Base-by-base conservation (phyloP, 2,888 invertebrate genomes). In the Lasioglossum malachurum region DNA sequence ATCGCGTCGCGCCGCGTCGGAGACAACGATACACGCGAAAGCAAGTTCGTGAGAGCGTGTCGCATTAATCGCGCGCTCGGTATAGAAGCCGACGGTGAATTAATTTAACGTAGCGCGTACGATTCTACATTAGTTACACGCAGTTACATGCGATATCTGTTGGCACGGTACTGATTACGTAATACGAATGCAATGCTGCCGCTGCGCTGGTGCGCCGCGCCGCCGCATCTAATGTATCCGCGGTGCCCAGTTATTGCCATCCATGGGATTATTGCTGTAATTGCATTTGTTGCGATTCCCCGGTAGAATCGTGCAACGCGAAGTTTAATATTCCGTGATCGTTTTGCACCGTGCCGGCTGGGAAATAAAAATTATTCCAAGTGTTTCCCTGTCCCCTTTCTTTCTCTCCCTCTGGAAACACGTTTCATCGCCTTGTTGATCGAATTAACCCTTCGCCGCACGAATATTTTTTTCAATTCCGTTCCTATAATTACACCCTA, bases 91-190 rank as follows among this genome's bases (percentile, higher is more conserved):
- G 84, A 87, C 82, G 89, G 87, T 88, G 90, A 91, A 91, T 92
- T 92, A 90, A 91, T 91, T 89, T 91, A 87, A 82, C 85, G 82
- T 80, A 71, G 82, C 82, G 84, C 88, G 80, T 90, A 87, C 81
- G 49, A 86, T 87, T 86, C 86, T 76, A 84, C 91, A 90, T 91
- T 91, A 91, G 89, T 91, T 90, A 91, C 91, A 90, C 86, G 84
- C 89, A 88, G 88, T 91, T 91, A 91, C 91, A 83, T 91, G 82
- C 88, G 88, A 89, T 90, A 91, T 91, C 88, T 88, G 90, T 82
- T 87, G 86, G 88, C 88, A 57, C 86, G 80, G 72, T 74, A 46
- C 85, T 86, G 90, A 90, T 90, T 90, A 88, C 90, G 83, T 76
- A 80, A 78, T 85, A 88, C 87, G 80, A 82, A 81, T 77, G 82